These are phyloP conservation scores for Cardinalis cardinalis DNA, from an alignment of 2,113 vertebrate genomes.

Conservation along the genomic window DNA sequence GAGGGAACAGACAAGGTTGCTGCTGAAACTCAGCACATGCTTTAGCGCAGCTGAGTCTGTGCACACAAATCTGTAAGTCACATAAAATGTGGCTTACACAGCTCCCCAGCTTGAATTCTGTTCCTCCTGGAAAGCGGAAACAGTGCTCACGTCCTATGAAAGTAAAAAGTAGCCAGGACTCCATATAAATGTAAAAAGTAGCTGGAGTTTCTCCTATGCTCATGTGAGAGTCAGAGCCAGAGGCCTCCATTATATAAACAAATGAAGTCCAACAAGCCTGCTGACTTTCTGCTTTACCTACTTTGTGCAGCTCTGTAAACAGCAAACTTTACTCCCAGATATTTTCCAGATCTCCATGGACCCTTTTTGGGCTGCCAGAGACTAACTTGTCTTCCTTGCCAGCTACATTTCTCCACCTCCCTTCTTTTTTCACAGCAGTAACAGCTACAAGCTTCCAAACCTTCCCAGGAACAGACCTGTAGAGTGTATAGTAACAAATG, in stretches of 20 bases:
- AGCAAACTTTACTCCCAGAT: not conserved
- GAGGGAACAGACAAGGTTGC: not conserved
- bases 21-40: not conserved
- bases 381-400: not conserved
- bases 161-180: not conserved
- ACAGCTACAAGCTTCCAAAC: not conserved
- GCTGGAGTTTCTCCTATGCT: not conserved
- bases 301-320: not conserved
- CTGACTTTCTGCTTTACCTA: not conserved
- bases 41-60: not conserved
- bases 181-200: not conserved
- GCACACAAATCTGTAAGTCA: not conserved
- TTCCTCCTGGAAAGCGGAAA: not conserved
- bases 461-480: not conserved
- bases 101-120: not conserved
- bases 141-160: not conserved
- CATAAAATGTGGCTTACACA: not conserved
- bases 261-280: not conserved
- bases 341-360: not conserved
- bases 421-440: not conserved
- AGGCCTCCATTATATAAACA: not conserved
- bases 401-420: not conserved
- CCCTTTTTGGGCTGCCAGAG: not conserved
- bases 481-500: not conserved
- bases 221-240: not conserved